Evolutionary conservation across 1,140 invertebrate genomes (phyloP), one percentile per base, ranked within the genome.

Genomic region (Drosophila carrolli): DNA sequence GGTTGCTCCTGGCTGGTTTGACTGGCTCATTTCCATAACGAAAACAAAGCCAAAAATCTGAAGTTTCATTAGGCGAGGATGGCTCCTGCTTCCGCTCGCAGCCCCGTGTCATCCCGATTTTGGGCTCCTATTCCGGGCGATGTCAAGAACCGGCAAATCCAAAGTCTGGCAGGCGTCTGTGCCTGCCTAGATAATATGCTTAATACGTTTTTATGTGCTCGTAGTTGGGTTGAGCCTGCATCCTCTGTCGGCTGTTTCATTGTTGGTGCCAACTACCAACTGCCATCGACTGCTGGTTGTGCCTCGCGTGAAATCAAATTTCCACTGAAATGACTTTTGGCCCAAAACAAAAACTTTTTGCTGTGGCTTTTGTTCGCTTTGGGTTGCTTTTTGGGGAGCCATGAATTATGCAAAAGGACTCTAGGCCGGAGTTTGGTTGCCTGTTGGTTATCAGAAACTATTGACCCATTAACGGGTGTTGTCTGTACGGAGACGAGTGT

Each of bases 251-350:
- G 56, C 8, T 61, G 44, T 76, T 73, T 66, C 83, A 89, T 88
- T 88, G 84, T 88, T 88, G 55, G 61, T 88, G 79, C 76, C 84
- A 80, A 76, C 84, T 83, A 7, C 75, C 83, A 80, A 76, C 84
- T 83, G 84, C 53, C 83, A 85, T 84, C 77, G 81, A 85, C 76
- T 71, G 66, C 16, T 70, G 27, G 6, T 48, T 40, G 35, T 50
- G 62, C 60, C 63, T 73, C 81, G 83, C 85, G 85, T 89, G 77
- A 89, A 89, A 89, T 89, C 85, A 89, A 90, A 89, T 89, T 89
- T 89, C 84, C 84, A 89, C 77, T 72, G 70, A 65, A 75, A 84
- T 90, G 84, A 90, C 85, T 89, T 89, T 88, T 62, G 57, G 76
- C 61, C 66, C 43, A 73, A 76, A 75, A 53, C 73, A 62, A 67